Conservation (phyloP, 2,888 invertebrate species). For the Ormyrus rosae region DNA sequence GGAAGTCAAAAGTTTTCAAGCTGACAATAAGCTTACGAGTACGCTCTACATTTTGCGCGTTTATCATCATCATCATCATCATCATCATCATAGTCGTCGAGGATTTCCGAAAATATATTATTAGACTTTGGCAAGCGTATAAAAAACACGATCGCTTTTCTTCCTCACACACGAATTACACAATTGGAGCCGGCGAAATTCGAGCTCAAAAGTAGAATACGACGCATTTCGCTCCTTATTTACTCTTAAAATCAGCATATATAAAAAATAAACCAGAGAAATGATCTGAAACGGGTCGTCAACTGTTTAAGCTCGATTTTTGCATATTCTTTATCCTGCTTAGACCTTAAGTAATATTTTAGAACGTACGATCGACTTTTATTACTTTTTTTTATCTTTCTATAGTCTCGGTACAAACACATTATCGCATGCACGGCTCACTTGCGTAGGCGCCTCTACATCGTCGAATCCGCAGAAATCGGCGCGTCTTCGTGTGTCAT, state of each 20-base stretch:
- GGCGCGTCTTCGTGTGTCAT: slow-evolving; percentile 35
- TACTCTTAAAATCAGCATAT: slow-evolving; percentile 1
- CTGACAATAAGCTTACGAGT: slow-evolving; percentile 23
- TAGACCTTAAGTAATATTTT: slow-evolving; percentile 43
- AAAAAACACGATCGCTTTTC: slow-evolving; percentile 48
- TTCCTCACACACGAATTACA: slow-evolving; percentile 18
- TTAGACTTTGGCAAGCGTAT: slow-evolving; percentile 52
- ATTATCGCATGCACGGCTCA: slow-evolving; percentile 31
- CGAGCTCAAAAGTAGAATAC: slow-evolving; percentile 28
- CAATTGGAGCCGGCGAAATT: slow-evolving; percentile 15
- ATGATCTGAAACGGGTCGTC: not conserved
- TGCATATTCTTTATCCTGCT: slow-evolving; percentile 10
- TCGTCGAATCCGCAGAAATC: slow-evolving; percentile 42
- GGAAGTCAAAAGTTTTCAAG: slow-evolving; percentile 36
- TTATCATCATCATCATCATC: not conserved
- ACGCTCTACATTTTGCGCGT: slow-evolving; percentile 15
- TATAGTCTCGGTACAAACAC: slow-evolving; percentile 37
- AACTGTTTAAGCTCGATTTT: slow-evolving; percentile 31
- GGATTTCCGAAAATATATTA: slow-evolving; percentile 54
- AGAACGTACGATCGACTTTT: slow-evolving; percentile 32
- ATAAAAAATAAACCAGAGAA: slow-evolving; percentile 35
- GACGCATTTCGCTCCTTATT: not conserved
- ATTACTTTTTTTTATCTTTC: not conserved
- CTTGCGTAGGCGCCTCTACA: slow-evolving; percentile 20
- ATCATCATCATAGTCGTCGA: not conserved